phyloP scores from a whole-genome alignment of 2,113 vertebrate genomes.

The Apteryx owenii region DNA sequence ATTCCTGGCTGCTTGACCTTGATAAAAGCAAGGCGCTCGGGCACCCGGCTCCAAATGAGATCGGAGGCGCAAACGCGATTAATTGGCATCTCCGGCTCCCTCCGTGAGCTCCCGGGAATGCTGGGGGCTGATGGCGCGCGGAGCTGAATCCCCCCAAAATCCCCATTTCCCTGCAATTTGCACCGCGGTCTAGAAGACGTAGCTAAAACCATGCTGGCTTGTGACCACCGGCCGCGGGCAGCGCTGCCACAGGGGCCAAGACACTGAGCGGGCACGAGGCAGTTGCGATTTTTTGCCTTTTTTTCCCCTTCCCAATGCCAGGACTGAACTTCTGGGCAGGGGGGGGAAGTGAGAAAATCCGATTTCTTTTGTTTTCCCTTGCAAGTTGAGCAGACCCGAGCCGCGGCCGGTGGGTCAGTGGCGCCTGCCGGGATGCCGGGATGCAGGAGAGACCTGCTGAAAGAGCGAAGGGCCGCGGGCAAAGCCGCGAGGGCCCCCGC shows the following conservation, averaged over 20 bases:
- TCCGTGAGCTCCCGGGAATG: neutral
- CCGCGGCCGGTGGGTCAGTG: too few species aligned
- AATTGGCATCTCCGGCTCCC: neutral
- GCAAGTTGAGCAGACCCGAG: neutral
- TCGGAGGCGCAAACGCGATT: neutral
- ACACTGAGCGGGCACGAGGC: neutral
- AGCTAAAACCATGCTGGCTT: neutral
- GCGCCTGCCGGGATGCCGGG: too few species aligned
- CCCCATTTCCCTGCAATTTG: constrained; percentile 7
- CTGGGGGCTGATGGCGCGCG: fast-evolving
- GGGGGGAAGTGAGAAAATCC: too few species aligned
- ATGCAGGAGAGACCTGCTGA: too few species aligned
- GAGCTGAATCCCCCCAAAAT: constrained; percentile 30
- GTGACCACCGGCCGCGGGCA: neutral
- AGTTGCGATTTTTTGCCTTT: neutral
- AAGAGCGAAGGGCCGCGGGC: too few species aligned
- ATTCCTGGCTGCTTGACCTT: neutral
- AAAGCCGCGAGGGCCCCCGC: too few species aligned
- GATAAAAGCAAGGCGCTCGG: neutral
- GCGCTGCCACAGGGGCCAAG: too few species aligned
- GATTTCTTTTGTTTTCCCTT: neutral
- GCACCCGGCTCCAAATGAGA: neutral
- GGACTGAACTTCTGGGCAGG: too few species aligned
- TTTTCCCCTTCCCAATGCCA: neutral
- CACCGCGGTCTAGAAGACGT: neutral